Percentiles rank a stretch among this genome's conserved stretches.
Evolutionary conservation across 2,888 invertebrate species (phyloP).

Genomic region (Caenorhabditis sulstoni): DNA sequence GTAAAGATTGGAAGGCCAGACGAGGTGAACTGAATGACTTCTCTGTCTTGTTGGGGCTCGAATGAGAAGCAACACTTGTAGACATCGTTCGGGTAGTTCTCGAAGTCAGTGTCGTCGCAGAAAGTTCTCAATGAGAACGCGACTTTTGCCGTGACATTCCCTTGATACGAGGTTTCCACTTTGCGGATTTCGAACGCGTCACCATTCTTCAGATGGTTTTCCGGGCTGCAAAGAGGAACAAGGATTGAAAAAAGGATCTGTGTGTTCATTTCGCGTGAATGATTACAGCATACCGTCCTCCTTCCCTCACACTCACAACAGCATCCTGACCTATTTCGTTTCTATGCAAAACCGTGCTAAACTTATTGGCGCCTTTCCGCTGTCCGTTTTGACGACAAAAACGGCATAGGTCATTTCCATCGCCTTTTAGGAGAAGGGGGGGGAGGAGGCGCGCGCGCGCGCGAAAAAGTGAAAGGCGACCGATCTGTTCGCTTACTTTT

Average conservation of each 20-base stretch:
- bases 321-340: constrained; percentile 31
- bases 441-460: not conserved
- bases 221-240: constrained; percentile 65
- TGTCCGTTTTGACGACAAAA: not conserved
- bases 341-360: constrained; percentile 9
- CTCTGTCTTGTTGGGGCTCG: constrained; percentile 75
- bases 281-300: constrained; percentile 5
- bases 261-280: constrained; percentile 11
- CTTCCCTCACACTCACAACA: too few relatives aligned
- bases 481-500: constrained; percentile 59
- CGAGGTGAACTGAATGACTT: constrained; percentile 76
- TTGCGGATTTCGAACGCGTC: constrained; percentile 78
- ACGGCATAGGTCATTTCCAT: constrained; percentile 5
- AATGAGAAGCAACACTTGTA: constrained; percentile 79
- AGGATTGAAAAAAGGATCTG: not conserved
- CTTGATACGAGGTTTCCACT: constrained; percentile 73
- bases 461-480: constrained; percentile 5
- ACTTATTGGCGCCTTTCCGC: not conserved
- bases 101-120: constrained; percentile 80
- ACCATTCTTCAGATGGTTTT: constrained; percentile 78
- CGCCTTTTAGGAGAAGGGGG: not conserved
- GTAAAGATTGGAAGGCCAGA: constrained; percentile 79
- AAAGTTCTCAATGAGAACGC: constrained; percentile 78
- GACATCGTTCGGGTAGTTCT: constrained; percentile 78
- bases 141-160: constrained; percentile 78